Evolutionary conservation across 2,888 invertebrate species (phyloP).

Genomic region (Epistrophe grossulariae): DNA sequence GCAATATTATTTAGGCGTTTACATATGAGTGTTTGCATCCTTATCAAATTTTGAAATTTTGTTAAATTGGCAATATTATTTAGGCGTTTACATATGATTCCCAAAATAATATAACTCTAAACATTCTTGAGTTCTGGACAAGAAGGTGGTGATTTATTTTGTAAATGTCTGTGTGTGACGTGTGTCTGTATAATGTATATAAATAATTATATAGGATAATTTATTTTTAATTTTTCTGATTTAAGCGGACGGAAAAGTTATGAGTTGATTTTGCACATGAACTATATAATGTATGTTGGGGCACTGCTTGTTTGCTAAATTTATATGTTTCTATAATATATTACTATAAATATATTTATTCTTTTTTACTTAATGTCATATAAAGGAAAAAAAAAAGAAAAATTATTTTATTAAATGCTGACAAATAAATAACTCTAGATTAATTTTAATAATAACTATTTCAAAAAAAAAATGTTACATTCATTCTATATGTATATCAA

Average conservation of each 20-base stretch:
- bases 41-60: no score
- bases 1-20: no score
- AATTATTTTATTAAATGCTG: constrained; percentile 15
- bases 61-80: no score
- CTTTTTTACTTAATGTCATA: constrained; percentile 1
- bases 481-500: not conserved
- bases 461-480: not conserved
- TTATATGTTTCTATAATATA: constrained; percentile 10
- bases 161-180: not conserved
- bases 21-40: no score
- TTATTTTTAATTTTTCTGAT: constrained; percentile 37
- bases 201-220: constrained; percentile 39
- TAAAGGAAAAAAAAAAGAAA: constrained; percentile 14
- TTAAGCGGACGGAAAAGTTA: constrained; percentile 76
- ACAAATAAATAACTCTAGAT: constrained; percentile 2
- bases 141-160: constrained; percentile 12
- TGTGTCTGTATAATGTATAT: no score
- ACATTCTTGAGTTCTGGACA: not conserved
- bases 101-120: not conserved
- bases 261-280: constrained; percentile 71
- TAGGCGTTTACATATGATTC: not conserved
- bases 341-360: constrained; percentile 2
- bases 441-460: constrained; percentile 9
- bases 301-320: constrained; percentile 61
- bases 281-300: constrained; percentile 54